Evolutionary conservation across 2,113 vertebrate species (phyloP), one percentile per base, ranked within the genome.

Genomic region (Euleptes europaea): DNA sequence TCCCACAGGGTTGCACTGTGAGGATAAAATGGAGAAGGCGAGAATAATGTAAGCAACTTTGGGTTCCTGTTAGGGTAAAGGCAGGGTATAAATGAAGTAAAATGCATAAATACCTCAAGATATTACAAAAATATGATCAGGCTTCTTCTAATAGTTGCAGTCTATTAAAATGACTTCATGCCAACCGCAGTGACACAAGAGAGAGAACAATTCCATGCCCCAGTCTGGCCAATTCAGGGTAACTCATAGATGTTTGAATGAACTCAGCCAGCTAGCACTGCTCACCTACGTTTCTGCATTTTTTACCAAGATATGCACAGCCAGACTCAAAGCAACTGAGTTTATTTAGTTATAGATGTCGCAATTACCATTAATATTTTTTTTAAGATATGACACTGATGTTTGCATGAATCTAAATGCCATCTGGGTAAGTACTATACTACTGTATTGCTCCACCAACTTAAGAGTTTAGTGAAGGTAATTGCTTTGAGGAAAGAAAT

Each of bases 401-500:
- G 13, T 33, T 35, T 69, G 26, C 75, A 69, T 42, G 69, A 80
- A 74, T 72, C 19, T 89, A 71, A 86, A 86, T 86, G 86, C 44
- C 31, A 9, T 42, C 54, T 23, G 40, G 31, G 21, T 66, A 66
- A 76, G 51, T 88, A 80, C 86, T 51, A 78, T 14, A 49, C 57
- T 72, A 5, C 17, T 60, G 21, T 88, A 78, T 1, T 60, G 57
- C 54, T 69, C 31, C 75, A 21, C 38, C 14, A 89, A 65, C 40
- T 14, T 86, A 69, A 73, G 23, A 69, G 35, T 47, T 82, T 60
- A 86, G 51, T 1, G 1, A 70, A 72, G 71, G 42, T 38, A 67
- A 70, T 12, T 84, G 65, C 86, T 84, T 83, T 90, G 76, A 47
- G 75, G 19, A 84, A 13, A 82, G 47, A 80, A 57, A 65, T 60